Evolutionary conservation across 2,797 vertebrate genomes (phyloP).

Genomic region (Petrocephalus schoutedeni): DNA sequence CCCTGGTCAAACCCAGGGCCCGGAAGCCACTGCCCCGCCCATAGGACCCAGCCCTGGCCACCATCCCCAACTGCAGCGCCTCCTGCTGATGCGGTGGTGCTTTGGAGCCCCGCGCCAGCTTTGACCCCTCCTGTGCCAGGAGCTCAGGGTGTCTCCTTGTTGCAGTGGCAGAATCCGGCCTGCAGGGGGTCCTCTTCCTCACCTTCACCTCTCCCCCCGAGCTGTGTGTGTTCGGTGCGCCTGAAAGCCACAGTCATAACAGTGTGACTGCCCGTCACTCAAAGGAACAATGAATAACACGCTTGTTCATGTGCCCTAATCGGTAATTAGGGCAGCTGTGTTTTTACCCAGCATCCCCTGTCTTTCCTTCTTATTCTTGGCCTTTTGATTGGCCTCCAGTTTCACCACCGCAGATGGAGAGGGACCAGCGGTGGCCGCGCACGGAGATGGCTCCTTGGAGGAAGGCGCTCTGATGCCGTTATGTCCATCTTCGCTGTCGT

Average conservation of each 20-base stretch:
- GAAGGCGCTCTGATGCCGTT: constrained; percentile 58
- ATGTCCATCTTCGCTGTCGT: constrained; percentile 70
- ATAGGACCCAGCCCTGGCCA: constrained; percentile 46
- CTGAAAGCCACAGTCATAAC: constrained; percentile 28
- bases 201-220: constrained; percentile 69
- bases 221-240: constrained; percentile 30
- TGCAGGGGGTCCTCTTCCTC: constrained; percentile 61
- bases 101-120: constrained; percentile 52
- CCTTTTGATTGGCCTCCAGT: constrained; percentile 79
- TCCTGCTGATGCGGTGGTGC: constrained; percentile 23
- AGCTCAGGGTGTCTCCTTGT: constrained; percentile 52
- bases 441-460: constrained; percentile 59
- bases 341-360: constrained; percentile 68
- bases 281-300: background rate
- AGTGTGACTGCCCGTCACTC: background rate
- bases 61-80: constrained; percentile 50
- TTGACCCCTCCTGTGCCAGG: constrained; percentile 43
- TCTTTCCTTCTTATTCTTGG: constrained; percentile 76
- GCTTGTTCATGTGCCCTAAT: background rate
- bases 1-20: constrained; percentile 48
- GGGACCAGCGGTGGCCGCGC: constrained; percentile 53
- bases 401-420: constrained; percentile 74
- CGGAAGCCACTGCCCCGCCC: constrained; percentile 48
- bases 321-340: background rate
- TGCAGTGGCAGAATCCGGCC: constrained; percentile 41